Percentiles rank a stretch among this genome's conserved stretches.
Evolutionary conservation across 2,888 invertebrate genomes (phyloP).

Genomic region (Pimpla rufipes): DNA sequence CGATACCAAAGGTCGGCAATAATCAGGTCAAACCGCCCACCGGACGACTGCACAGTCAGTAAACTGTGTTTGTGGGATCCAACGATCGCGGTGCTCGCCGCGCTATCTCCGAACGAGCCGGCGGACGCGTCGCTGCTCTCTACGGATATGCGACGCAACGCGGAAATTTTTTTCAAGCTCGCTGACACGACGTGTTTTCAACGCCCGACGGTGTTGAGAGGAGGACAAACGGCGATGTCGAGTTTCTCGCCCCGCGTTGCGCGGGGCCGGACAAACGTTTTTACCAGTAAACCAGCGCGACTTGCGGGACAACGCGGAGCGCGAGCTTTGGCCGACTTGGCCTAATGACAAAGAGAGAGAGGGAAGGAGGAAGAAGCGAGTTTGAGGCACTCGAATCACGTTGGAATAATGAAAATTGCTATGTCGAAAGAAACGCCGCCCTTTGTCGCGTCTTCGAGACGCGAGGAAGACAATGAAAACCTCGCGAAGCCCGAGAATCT

Average conservation of each 20-base stretch:
- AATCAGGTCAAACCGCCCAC: constrained; percentile 85
- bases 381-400: neutral
- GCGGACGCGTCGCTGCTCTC: neutral
- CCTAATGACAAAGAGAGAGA: constrained; percentile 42
- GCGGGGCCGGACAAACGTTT: neutral
- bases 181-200: neutral
- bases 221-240: neutral
- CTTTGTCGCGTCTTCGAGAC: too few species aligned
- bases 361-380: neutral
- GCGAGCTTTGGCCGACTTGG: constrained; percentile 41
- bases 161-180: neutral
- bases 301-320: constrained; percentile 8
- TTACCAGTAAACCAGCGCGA: constrained; percentile 8
- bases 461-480: too few species aligned
- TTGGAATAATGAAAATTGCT: too few species aligned
- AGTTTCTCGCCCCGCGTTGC: neutral
- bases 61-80: constrained; percentile 64
- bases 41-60: constrained; percentile 86
- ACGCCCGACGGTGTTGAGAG: neutral
- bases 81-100: neutral
- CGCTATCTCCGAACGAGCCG: neutral
- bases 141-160: neutral
- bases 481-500: too few species aligned
- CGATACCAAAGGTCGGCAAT: constrained; percentile 90
- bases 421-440: too few species aligned